Conservation (phyloP, 2,888 invertebrate species). For the Bedellia somnulentella region DNA sequence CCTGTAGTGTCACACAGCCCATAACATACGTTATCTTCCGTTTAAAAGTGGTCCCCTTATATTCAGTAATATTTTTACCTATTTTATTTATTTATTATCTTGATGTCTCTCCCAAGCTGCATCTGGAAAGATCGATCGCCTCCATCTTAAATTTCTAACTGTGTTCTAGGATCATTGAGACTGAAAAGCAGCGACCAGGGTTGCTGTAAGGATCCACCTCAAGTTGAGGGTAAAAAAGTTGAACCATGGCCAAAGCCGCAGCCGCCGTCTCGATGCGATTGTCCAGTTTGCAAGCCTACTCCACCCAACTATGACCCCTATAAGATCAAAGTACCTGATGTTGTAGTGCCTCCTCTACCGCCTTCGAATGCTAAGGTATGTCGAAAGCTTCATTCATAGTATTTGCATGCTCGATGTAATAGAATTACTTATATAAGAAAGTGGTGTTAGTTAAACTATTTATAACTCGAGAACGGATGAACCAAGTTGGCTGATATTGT, state of each 20-base stretch:
- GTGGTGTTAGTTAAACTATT: too few relatives aligned
- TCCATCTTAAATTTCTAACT: too few relatives aligned
- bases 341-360: constrained; percentile 37
- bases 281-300: constrained; percentile 18
- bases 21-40: too few relatives aligned
- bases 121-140: too few relatives aligned
- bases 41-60: too few relatives aligned
- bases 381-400: neutral
- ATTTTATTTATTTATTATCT: too few relatives aligned
- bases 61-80: too few relatives aligned
- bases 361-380: constrained; percentile 39
- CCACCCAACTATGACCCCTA: constrained; percentile 44
- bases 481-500: too few relatives aligned
- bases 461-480: too few relatives aligned
- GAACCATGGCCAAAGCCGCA: constrained; percentile 32
- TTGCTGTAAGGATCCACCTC: constrained; percentile 25
- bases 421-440: neutral
- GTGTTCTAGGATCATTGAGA: too few relatives aligned
- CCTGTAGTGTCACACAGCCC: too few relatives aligned
- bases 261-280: constrained; percentile 17
- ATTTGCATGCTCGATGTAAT: neutral
- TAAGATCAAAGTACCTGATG: constrained; percentile 38
- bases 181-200: constrained; percentile 20
- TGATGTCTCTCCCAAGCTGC: too few relatives aligned
- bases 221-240: constrained; percentile 25